Conservation (phyloP, 2,888 invertebrate species). For the Sphecodes monilicornis region DNA sequence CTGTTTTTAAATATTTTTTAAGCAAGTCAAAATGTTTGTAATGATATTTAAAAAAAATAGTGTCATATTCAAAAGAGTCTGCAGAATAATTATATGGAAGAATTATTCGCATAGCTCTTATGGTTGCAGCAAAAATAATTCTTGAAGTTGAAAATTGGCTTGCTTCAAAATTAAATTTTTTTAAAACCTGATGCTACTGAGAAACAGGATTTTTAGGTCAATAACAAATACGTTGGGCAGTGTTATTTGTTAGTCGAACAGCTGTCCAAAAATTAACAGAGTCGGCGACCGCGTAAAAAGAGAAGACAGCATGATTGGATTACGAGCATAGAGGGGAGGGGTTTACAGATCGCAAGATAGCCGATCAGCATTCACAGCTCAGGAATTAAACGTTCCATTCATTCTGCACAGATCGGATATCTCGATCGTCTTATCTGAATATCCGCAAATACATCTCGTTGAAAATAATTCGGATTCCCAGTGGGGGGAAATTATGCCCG, state of each 20-base stretch:
- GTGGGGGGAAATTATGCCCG: conserved; percentile 24
- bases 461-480: not conserved
- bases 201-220: not conserved
- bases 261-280: conserved; percentile 5
- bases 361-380: conserved; percentile 1
- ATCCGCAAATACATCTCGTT: conserved; percentile 19
- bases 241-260: not conserved
- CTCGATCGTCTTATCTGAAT: conserved; percentile 9
- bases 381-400: conserved; percentile 41
- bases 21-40: too few relatives aligned
- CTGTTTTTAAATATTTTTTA: too few relatives aligned
- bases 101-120: too few relatives aligned
- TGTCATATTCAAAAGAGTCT: too few relatives aligned
- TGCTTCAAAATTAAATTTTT: too few relatives aligned
- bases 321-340: not conserved
- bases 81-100: too few relatives aligned
- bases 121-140: too few relatives aligned
- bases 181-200: not conserved
- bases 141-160: too few relatives aligned
- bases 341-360: conserved; percentile 27
- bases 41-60: too few relatives aligned
- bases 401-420: conserved; percentile 35
- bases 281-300: not conserved
- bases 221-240: not conserved
- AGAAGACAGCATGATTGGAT: conserved; percentile 24